Base-by-base conservation (phyloP, 30 jellyfish, hydroid and myxozoan genomes). In the Pelagia noctiluca region DNA sequence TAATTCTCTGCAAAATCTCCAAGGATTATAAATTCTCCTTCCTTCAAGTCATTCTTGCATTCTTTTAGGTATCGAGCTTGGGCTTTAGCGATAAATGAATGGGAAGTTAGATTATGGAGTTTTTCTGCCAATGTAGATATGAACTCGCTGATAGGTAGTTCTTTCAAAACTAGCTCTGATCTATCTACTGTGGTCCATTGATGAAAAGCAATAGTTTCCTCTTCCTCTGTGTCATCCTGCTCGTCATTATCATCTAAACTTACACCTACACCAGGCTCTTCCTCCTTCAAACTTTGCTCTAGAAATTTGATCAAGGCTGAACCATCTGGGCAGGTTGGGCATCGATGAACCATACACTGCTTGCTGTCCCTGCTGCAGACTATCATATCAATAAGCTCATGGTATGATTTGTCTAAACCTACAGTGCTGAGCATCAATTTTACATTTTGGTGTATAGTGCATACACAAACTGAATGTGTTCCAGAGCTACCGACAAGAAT, bases 401-500 rank as follows among this genome's bases (percentile, higher is more conserved):
- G 36, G 90, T 85, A 60, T 8, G 46, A n/a, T 29, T 52, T 23
- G 0, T 74, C 74, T 13, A 31, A 31, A 46, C 28, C 19, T 3
- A 48, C 76, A 50, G 91, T 84, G 8, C 35, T 10, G 3, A 61
- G 10, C 75, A 75, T 7, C 5, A 88, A 79, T 24, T 49, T 50
- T 4, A 50, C 75, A 71, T 89, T 89, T 49, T 81, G 91, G 73
- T 89, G 91, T 13, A 2, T 66, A 11, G 83, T 75, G 37, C 97
- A 89, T n/a, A 89, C 93, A 53, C 96, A 89, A 22, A 89, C 96
- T 10, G 97, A 89, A 50, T 90, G 93, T 29, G 92, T 66, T 18
- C 93, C 93, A 25, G 82, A 8, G 22, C 70, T 81, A 26, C 93
- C 89, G 50, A 81, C 96, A 22, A 79, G 60, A 13, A 84, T 77